phyloP scores from a whole-genome alignment of 2,113 vertebrate genomes.

The Melanocharis versteri region DNA sequence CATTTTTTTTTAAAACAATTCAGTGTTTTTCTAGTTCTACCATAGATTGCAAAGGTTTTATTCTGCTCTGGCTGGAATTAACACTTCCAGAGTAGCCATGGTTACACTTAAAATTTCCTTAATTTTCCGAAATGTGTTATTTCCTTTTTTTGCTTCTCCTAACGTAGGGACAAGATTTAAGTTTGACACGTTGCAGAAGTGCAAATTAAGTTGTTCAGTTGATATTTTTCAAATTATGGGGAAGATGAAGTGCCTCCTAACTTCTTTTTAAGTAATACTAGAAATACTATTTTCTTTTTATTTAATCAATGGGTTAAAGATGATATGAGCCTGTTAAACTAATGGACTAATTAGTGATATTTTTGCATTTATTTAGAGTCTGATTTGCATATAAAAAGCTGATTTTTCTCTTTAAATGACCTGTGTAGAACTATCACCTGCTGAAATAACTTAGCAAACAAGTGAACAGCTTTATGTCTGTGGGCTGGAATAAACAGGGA shows the following conservation, averaged over 20 bases:
- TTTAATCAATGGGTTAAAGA: neutral
- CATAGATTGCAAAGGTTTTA: neutral
- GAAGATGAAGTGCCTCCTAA: neutral
- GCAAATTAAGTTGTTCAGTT: neutral
- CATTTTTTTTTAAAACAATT: neutral
- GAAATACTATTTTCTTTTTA: neutral
- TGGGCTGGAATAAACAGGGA: neutral
- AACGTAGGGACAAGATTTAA: accelerated
- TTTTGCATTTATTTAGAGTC: neutral
- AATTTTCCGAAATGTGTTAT: neutral
- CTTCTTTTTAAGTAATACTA: neutral
- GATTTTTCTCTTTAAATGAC: neutral
- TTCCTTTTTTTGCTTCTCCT: neutral
- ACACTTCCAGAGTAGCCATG: neutral
- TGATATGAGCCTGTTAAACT: neutral
- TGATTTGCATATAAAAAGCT: neutral
- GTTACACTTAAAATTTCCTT: neutral
- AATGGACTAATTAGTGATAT: neutral
- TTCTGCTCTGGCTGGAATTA: neutral
- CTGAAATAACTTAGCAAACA: neutral
- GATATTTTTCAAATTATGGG: neutral
- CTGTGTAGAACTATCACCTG: neutral
- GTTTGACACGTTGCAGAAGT: neutral
- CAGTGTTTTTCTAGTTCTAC: neutral
- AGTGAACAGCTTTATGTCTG: neutral